Conservation (phyloP, 2,888 invertebrate species). For the Drosophila hamatofila region DNA sequence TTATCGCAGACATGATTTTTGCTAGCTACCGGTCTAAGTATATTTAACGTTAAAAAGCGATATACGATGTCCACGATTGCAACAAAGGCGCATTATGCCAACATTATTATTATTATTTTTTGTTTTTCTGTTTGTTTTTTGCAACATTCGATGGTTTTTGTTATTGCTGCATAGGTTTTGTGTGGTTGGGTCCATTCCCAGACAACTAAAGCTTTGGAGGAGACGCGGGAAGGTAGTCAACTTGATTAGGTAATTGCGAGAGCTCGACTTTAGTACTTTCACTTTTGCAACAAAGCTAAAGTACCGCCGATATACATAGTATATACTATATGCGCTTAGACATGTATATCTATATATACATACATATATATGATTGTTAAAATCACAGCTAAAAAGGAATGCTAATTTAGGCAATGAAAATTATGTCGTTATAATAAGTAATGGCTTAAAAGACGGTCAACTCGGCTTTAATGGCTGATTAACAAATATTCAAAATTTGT, state of each 20-base stretch:
- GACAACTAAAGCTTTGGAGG: slow-evolving; percentile 24
- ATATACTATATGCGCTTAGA: neutral
- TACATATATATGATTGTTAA: neutral
- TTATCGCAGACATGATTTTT: slow-evolving; percentile 27
- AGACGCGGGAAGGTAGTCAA: slow-evolving; percentile 17
- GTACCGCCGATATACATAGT: slow-evolving; percentile 22
- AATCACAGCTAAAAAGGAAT: slow-evolving; percentile 55
- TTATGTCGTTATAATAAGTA: slow-evolving; percentile 48
- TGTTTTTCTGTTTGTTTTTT: slow-evolving; percentile 18
- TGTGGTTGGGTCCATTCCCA: slow-evolving; percentile 53
- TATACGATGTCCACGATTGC: slow-evolving; percentile 55
- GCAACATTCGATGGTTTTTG: slow-evolving; percentile 40
- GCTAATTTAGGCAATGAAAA: slow-evolving; percentile 70
- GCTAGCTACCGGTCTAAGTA: slow-evolving; percentile 41
- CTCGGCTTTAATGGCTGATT: slow-evolving; percentile 51
- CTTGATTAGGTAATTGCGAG: slow-evolving; percentile 58
- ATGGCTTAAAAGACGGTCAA: slow-evolving; percentile 49
- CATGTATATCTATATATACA: neutral
- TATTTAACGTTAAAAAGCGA: slow-evolving; percentile 55
- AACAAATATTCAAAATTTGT: slow-evolving; percentile 47
- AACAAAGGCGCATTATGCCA: slow-evolving; percentile 72
- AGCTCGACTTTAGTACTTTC: slow-evolving; percentile 46
- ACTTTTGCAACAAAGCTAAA: slow-evolving; percentile 49
- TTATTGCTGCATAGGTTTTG: slow-evolving; percentile 22
- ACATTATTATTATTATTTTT: slow-evolving; percentile 43